A percentile compares a stretch with the other conserved stretches of the same genome.
These are phyloP conservation scores for Corydoras sp. DNA, from an alignment of 2,113 vertebrate species.

Conservation along the genomic window DNA sequence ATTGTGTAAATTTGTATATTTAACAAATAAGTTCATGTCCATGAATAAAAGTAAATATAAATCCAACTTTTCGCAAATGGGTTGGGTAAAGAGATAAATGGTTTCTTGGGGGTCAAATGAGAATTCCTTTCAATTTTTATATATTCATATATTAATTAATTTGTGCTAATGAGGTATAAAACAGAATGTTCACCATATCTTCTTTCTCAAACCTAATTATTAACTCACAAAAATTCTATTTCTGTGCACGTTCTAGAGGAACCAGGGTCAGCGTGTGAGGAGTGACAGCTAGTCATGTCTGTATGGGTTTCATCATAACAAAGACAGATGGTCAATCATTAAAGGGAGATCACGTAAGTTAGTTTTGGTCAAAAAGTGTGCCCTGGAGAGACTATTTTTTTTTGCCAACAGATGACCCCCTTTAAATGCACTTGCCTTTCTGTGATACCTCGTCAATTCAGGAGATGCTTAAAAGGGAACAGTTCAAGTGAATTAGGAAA, in stretches of 20 bases:
- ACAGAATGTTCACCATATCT: too few species aligned
- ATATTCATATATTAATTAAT: too few species aligned
- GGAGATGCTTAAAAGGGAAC: slow-evolving; percentile 31
- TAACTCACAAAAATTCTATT: background rate
- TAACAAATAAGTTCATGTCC: too few species aligned
- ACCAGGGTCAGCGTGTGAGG: background rate
- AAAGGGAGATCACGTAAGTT: slow-evolving; percentile 31
- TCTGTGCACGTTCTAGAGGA: slow-evolving; percentile 23
- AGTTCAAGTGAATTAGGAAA: slow-evolving; percentile 26
- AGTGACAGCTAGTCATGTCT: slow-evolving; percentile 3
- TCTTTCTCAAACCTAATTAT: too few species aligned
- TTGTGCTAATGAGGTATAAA: too few species aligned
- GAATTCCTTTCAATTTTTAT: too few species aligned
- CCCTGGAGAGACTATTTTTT: slow-evolving; percentile 7
- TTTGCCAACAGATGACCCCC: slow-evolving; percentile 25
- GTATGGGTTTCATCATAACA: slow-evolving; percentile 34
- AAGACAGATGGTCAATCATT: slow-evolving; percentile 43
- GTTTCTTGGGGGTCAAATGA: too few species aligned
- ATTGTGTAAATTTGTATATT: too few species aligned
- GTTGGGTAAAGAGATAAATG: too few species aligned
- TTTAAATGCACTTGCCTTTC: background rate
- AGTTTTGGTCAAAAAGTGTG: slow-evolving; percentile 7
- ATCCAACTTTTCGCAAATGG: too few species aligned
- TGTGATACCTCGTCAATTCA: slow-evolving; percentile 30
- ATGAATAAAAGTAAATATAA: too few species aligned